Percentiles rank a stretch among this genome's conserved stretches.
Conservation (phyloP, 2,113 vertebrate genomes). For the Marmota flaviventris region DNA sequence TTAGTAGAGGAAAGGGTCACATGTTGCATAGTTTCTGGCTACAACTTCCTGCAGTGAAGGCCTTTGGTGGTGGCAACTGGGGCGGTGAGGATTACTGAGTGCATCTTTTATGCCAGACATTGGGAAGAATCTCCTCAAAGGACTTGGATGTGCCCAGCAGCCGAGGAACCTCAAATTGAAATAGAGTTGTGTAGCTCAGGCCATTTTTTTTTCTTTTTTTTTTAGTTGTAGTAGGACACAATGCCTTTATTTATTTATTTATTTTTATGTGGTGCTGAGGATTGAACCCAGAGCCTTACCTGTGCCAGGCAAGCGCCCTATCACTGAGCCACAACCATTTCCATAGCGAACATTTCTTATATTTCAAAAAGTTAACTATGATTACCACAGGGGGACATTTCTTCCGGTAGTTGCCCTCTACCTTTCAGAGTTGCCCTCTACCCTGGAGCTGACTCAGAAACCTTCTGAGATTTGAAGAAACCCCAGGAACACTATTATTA, state of each 20-base stretch:
- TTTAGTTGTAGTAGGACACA: too few species aligned
- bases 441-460: not conserved
- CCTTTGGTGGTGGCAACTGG: not conserved
- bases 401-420: not conserved
- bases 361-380: not conserved
- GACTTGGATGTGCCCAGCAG: not conserved
- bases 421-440: not conserved
- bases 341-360: not conserved
- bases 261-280: too few species aligned
- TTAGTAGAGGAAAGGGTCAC: not conserved
- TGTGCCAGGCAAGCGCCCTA: too few species aligned
- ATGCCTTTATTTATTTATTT: too few species aligned
- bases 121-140: not conserved
- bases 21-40: rapidly evolving
- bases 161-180: not conserved
- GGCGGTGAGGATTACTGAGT: not conserved
- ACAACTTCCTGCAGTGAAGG: not conserved
- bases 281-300: too few species aligned
- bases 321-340: not conserved
- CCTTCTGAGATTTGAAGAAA: not conserved
- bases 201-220: too few species aligned
- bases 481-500: not conserved
- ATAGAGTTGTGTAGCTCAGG: not conserved
- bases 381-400: not conserved
- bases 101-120: not conserved